Base-by-base conservation (phyloP, 2,888 invertebrate species). In the Epinotia brunnichana region DNA sequence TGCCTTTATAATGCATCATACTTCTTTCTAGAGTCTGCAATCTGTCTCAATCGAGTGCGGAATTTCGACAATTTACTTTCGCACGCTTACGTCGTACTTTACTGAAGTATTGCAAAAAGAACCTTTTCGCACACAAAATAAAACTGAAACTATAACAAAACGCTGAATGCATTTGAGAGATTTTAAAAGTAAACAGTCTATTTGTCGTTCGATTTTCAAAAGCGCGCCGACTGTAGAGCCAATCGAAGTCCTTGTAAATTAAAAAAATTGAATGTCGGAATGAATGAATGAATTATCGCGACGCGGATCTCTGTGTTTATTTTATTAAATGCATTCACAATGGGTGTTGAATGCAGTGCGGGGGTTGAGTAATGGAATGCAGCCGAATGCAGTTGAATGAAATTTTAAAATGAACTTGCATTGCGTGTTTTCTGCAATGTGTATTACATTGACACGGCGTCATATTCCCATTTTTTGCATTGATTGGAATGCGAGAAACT, bases 261-360 rank as follows among this genome's bases (percentile, higher is more conserved):
- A 75, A 76, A 80, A 81, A 79, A 78, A 74, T 80, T 81, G 85
- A 83, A 76, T 81, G 82, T 83, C 80, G 87, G 87, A 86, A 77
- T 81, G 82, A 83, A 80, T 87, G 87, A 86, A 83, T 82, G 82
- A 75, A 79, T 86, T 90, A 92, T 92, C 90, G 84, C 82, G 78
- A 78, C 82, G 88, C 92, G 88, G 91, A 92, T 92, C 92, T 91
- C 83, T 87, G 82, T 82, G 83, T 89, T 85, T 87, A 87, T 88
- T 89, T 86, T 89, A 84, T 87, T 87, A 87, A 87, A 87, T 85
- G 83, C 77, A 86, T 85, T 77, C 84, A 89, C 87, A 89, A 88
- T 86, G 83, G 81, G 80, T 81, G 85, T 83, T 76, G 81, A 78
- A 82, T 83, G 78, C 76, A 80, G 82, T 86, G 89, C 87, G 89